Conservation (phyloP, 2,888 invertebrate species). For the Stomorhina lunata region DNA sequence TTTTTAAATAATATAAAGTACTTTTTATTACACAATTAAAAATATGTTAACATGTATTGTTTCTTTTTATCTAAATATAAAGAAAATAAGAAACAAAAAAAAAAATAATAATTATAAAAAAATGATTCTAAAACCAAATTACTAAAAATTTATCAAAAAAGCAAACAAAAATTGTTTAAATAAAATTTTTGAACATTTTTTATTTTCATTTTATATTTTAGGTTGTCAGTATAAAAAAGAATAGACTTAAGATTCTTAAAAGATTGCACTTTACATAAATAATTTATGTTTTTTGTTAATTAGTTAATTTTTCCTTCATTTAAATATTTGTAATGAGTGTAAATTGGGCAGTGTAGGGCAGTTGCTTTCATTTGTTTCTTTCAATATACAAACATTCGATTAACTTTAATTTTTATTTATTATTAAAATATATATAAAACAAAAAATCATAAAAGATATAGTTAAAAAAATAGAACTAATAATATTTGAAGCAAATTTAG, state of each 20-base stretch:
- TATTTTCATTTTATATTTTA: constrained; percentile 29
- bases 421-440: constrained; percentile 26
- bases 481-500: no score
- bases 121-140: constrained; percentile 54
- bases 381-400: constrained; percentile 55
- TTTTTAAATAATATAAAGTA: constrained; percentile 64
- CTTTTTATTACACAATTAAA: constrained; percentile 63
- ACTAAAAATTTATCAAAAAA: constrained; percentile 41
- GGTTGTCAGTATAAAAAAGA: constrained; percentile 29
- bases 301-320: constrained; percentile 18
- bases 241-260: constrained; percentile 58
- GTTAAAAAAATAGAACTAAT: not conserved
- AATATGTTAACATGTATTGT: constrained; percentile 56
- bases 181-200: constrained; percentile 53
- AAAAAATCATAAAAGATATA: constrained; percentile 15
- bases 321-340: constrained; percentile 54
- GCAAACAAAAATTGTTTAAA: constrained; percentile 40
- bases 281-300: constrained; percentile 39
- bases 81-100: constrained; percentile 41
- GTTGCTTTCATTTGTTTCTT: constrained; percentile 53
- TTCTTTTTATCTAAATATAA: constrained; percentile 45
- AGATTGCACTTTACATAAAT: constrained; percentile 63
- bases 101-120: constrained; percentile 28
- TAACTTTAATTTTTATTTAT: constrained; percentile 50
- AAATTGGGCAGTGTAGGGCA: constrained; percentile 65